Evolutionary conservation across 2,888 invertebrate genomes (phyloP), one percentile per base, ranked within the genome.

Genomic region (Cyclophora albipunctata): DNA sequence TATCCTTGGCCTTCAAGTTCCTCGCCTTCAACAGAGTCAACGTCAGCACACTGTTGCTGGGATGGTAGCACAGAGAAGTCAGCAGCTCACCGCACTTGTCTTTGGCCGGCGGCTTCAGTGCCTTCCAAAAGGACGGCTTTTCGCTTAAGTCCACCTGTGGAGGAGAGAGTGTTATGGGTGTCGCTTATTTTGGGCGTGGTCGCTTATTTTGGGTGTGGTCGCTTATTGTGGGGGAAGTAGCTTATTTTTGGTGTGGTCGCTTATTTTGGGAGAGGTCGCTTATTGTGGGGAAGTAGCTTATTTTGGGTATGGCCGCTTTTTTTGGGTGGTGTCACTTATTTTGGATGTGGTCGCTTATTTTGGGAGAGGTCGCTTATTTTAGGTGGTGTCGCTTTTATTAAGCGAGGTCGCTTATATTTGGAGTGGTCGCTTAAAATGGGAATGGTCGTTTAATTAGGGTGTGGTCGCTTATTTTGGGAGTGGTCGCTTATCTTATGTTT

Each of bases 61-160:
- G 98, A 71, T 98, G 97, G 86, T 98, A 98, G 86, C 97, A 97
- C 45, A 98, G 91, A 3, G 98, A 98, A 46, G 97, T 94, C 56
- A 98, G 90, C 50, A 97, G 90, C 78, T 97, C 97, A 0, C 97
- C 97, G 69, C 96, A 96, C 79, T 97, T 96, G 84, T 96, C 96
- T 85, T 97, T 97, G 7, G 96, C 95, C 52, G 96, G 96, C 0
- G 96, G 96, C 77, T 96, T 96, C 53, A 97, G 89, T 0, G 96
- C 95, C 79, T 96, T 96, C 96, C 96, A 97, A 88, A 96, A 97
- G n/a, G 95, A 94, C 4, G 96, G 96, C 78, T 97, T 97, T 83
- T 96, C 95, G 68, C 96, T 96, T 59, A 97, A 90, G 73, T 97
- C 96, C 69, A 96, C 96, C 96, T 96, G 84, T 20, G 20, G 20